phyloP scores from a whole-genome alignment of 2,888 invertebrate species.

The Flabesymbios commensalis region DNA sequence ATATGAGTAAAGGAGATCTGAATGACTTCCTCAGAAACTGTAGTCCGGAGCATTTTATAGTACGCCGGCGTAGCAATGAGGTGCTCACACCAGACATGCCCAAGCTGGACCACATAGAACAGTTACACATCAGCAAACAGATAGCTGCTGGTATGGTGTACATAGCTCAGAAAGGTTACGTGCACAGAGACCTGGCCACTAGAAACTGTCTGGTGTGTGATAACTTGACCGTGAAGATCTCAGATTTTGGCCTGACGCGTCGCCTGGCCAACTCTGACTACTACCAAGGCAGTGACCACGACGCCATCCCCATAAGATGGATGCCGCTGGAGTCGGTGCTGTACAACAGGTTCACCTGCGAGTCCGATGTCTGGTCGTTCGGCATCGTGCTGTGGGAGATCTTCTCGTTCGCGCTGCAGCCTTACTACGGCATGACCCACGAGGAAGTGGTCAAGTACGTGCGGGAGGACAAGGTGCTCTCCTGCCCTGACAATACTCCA shows the following conservation, averaged over 20 bases:
- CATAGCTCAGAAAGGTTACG: slow-evolving; percentile 89
- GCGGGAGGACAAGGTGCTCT: slow-evolving; percentile 88
- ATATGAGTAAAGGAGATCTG: slow-evolving; percentile 95
- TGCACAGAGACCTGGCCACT: slow-evolving; percentile 93
- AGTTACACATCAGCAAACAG: slow-evolving; percentile 83
- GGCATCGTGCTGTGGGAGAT: slow-evolving; percentile 97
- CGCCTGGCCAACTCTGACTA: slow-evolving; percentile 79
- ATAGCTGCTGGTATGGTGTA: slow-evolving; percentile 95
- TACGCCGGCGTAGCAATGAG: slow-evolving; percentile 23
- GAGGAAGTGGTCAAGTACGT: slow-evolving; percentile 94
- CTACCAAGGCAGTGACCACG: slow-evolving; percentile 77
- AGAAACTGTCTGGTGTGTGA: slow-evolving; percentile 94
- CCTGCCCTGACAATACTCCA: slow-evolving; percentile 85
- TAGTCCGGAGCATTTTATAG: slow-evolving; percentile 53
- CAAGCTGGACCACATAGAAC: slow-evolving; percentile 77
- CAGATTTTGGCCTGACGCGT: slow-evolving; percentile 94
- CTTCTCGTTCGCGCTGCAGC: slow-evolving; percentile 93
- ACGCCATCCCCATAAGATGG: slow-evolving; percentile 94
- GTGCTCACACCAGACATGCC: slow-evolving; percentile 45
- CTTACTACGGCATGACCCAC: slow-evolving; percentile 96
- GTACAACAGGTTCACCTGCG: slow-evolving; percentile 93
- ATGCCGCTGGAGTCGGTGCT: slow-evolving; percentile 96
- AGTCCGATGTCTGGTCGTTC: slow-evolving; percentile 97
- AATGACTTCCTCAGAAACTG: slow-evolving; percentile 91
- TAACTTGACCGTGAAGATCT: slow-evolving; percentile 93